Evolutionary conservation across 2,113 vertebrate species (phyloP), one percentile per base, ranked within the genome.

Genomic region (Microcebus tavaratra): DNA sequence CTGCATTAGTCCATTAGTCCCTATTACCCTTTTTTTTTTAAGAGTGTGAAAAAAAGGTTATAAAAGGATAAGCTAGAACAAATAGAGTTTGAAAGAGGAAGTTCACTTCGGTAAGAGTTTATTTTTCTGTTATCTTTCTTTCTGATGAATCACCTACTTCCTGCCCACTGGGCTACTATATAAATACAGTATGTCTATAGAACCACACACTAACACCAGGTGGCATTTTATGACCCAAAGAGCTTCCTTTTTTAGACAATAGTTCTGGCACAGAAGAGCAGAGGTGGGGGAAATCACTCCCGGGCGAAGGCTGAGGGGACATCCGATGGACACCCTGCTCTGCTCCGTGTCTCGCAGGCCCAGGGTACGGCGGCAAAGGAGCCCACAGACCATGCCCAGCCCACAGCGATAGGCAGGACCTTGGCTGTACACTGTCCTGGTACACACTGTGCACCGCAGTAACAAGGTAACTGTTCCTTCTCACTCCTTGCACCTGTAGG

Each of bases 221-320:
- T 1, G 72, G 96, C 31, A 97, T 81, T 96, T 96, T 91, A 97
- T 67, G 89, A 94, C 81, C 96, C 86, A 39, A 90, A 98, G 94
- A 91, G 95, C 96, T 98, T 98, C 97, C 97, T 98, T 92, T 98
- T 98, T 97, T 84, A 96, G 97, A 95, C 63, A 88, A 76, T 3
- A 93, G 63, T 61, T 98, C 18, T 29, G 96, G 94, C 70, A 96
- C 25, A 79, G 55, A 61, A 78, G 25, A 65, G 21, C 59, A 25
- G 72, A 65, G 87, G 39, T 73, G 48, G 59, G 39, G 63, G 36
- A 70, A 88, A 36, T 20, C 61, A 36, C 3, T n/a, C n/a, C 17
- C 0, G 81, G 0, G 1, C 17, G 18, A 97, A 88, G 55, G 91
- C 90, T n/a, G n/a, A 31, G 15, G 6, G 31, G 5, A 23, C 0